A percentile compares a stretch with the other conserved stretches of the same genome.
Conservation (phyloP, 2,888 invertebrate species). For the Cosmorhoe ocellata region DNA sequence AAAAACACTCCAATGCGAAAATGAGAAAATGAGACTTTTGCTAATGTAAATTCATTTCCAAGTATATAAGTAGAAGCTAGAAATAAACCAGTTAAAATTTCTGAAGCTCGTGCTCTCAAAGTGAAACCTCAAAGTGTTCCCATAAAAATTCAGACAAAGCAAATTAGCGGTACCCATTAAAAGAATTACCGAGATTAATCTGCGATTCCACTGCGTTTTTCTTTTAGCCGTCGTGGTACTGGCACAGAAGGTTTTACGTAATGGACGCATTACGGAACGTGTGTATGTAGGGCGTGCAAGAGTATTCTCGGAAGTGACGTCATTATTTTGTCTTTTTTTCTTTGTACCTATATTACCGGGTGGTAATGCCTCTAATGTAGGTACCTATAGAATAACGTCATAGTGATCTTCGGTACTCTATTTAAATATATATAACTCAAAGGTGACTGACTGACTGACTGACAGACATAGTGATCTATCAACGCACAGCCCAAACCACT, state of each 20-base stretch:
- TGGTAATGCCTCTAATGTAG: too few species aligned
- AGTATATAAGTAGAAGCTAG: not conserved
- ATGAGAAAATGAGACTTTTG: not conserved
- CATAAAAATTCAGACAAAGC: slow-evolving; percentile 14
- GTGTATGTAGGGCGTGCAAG: slow-evolving; percentile 13
- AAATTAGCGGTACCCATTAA: slow-evolving; percentile 21
- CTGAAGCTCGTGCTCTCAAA: slow-evolving; percentile 1
- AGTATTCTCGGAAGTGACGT: slow-evolving; percentile 2
- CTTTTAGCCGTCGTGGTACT: slow-evolving; percentile 22
- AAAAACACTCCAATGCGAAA: not conserved
- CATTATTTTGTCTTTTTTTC: slow-evolving; percentile 1
- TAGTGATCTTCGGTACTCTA: too few species aligned
- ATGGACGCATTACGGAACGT: slow-evolving; percentile 23
- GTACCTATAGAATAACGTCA: too few species aligned
- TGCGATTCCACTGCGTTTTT: slow-evolving; percentile 32
- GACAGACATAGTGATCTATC: too few species aligned
- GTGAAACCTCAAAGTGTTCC: slow-evolving; percentile 7
- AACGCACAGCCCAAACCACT: too few species aligned
- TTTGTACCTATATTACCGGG: too few species aligned
- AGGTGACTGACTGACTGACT: too few species aligned
- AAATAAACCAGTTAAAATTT: not conserved
- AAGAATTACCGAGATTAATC: slow-evolving; percentile 30
- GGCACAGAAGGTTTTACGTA: slow-evolving; percentile 28
- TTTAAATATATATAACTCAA: too few species aligned
- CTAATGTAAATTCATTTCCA: not conserved